phyloP scores from a whole-genome alignment of 2,797 vertebrate species.

The Microctenopoma steveboyesi region DNA sequence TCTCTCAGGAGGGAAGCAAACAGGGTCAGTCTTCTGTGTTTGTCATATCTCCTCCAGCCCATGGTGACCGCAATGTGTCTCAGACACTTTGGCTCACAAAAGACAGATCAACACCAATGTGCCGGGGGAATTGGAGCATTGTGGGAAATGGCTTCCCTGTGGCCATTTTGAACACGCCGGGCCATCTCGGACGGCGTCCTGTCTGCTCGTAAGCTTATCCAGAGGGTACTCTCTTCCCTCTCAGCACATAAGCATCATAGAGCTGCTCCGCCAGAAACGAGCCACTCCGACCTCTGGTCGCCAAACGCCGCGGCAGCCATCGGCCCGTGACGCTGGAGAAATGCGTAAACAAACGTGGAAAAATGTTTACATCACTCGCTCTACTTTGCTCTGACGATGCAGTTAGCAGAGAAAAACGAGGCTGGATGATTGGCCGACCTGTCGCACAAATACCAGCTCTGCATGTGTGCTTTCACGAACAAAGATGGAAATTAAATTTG shows the following conservation, averaged over 20 bases:
- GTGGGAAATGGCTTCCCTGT: slow-evolving; percentile 70
- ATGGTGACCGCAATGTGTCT: slow-evolving; percentile 79
- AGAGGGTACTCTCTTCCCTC: slow-evolving; percentile 30
- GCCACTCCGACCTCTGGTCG: slow-evolving; percentile 35
- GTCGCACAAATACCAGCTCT: slow-evolving; percentile 30
- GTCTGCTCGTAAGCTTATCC: slow-evolving; percentile 62
- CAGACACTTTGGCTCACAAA: slow-evolving; percentile 77
- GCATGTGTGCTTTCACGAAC: slow-evolving; percentile 70
- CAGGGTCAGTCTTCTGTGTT: slow-evolving; percentile 61
- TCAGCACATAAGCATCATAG: slow-evolving; percentile 48
- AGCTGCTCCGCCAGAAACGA: slow-evolving; percentile 46
- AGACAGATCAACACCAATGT: slow-evolving; percentile 69
- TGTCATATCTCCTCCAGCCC: slow-evolving; percentile 77
- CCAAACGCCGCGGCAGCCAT: slow-evolving; percentile 30
- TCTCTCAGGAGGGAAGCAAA: slow-evolving; percentile 48
- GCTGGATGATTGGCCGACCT: neutral
- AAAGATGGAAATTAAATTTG: slow-evolving; percentile 79
- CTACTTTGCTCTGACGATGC: neutral
- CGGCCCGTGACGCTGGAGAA: neutral
- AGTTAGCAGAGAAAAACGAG: neutral
- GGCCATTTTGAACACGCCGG: slow-evolving; percentile 70
- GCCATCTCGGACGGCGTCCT: slow-evolving; percentile 43
- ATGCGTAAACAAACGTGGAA: neutral
- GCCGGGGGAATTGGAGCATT: slow-evolving; percentile 64
- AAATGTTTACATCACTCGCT: neutral